A percentile compares a stretch with the other conserved stretches of the same genome.
phyloP scores from a whole-genome alignment of 2,797 vertebrate species.

The Paguma larvata region DNA sequence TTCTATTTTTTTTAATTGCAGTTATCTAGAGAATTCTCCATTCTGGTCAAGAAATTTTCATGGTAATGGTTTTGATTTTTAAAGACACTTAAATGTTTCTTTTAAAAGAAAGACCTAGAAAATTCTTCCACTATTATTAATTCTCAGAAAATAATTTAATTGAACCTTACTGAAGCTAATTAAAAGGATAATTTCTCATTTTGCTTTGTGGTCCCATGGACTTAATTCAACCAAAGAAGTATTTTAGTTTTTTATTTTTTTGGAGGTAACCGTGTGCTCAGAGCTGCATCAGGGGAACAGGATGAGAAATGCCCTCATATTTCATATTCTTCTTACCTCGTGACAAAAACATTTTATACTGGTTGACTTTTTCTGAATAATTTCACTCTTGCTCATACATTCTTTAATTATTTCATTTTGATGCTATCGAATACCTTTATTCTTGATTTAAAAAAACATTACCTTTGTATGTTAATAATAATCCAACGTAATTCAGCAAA shows the following conservation, averaged over 20 bases:
- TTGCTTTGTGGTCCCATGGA: constrained; percentile 83
- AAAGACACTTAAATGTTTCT: constrained; percentile 72
- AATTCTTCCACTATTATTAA: constrained; percentile 81
- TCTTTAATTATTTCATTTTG: background rate
- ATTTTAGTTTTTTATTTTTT: constrained; percentile 58
- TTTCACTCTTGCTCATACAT: constrained; percentile 10
- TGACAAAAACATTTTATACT: constrained; percentile 16
- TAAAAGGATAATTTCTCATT: constrained; percentile 85
- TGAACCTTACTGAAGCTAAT: constrained; percentile 82
- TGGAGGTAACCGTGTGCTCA: constrained; percentile 61
- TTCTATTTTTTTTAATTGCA: constrained; percentile 76
- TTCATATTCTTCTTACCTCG: background rate
- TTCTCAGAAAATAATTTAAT: constrained; percentile 86
- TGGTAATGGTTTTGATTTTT: constrained; percentile 80
- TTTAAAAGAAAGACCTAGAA: constrained; percentile 83
- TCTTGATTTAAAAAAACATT: background rate
- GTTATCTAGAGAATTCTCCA: constrained; percentile 79
- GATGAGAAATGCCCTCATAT: constrained; percentile 61
- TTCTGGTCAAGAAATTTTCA: constrained; percentile 80
- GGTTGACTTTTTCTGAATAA: constrained; percentile 50
- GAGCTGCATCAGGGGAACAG: constrained; percentile 53
- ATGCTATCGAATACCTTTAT: background rate
- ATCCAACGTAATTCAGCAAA: background rate
- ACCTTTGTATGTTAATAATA: background rate
- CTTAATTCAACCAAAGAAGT: constrained; percentile 78